Percentiles rank a stretch among this genome's conserved stretches.
phyloP scores from a whole-genome alignment of 2,797 vertebrate genomes.

The Falco rusticolus region DNA sequence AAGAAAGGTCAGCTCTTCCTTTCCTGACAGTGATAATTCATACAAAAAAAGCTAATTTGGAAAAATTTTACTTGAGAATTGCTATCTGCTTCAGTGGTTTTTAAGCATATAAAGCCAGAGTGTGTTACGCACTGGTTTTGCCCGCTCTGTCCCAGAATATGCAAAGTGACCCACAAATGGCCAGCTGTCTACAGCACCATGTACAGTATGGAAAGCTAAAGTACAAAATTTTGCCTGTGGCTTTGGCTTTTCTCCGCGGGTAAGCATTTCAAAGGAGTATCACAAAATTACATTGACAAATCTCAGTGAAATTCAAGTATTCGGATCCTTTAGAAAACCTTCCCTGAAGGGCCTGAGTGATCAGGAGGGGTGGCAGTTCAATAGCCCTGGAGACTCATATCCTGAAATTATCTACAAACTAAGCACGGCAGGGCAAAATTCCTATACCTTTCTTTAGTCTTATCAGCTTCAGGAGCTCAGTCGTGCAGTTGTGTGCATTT shows the following conservation, averaged over 20 bases:
- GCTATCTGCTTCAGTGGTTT: neutral
- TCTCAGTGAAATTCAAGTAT: neutral
- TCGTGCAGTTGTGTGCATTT: neutral
- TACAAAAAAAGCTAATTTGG: neutral
- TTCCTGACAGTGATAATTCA: neutral
- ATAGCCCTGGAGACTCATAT: accelerated
- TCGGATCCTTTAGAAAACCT: neutral
- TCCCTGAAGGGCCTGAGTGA: neutral
- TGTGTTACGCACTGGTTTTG: neutral
- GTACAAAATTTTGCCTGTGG: neutral
- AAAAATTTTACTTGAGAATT: neutral
- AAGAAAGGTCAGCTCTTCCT: conserved; percentile 23
- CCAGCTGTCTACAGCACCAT: neutral
- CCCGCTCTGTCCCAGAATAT: neutral
- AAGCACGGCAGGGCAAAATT: neutral
- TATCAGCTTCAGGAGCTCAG: neutral
- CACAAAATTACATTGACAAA: neutral
- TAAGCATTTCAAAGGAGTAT: neutral
- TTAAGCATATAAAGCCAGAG: neutral
- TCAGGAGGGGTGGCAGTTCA: neutral
- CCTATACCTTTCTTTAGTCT: neutral
- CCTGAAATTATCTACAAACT: neutral
- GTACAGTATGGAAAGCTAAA: neutral
- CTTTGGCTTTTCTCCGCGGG: neutral
- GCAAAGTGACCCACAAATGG: neutral